phyloP scores from a whole-genome alignment of 2,888 invertebrate genomes.

The Exephanes ischioxanthus region DNA sequence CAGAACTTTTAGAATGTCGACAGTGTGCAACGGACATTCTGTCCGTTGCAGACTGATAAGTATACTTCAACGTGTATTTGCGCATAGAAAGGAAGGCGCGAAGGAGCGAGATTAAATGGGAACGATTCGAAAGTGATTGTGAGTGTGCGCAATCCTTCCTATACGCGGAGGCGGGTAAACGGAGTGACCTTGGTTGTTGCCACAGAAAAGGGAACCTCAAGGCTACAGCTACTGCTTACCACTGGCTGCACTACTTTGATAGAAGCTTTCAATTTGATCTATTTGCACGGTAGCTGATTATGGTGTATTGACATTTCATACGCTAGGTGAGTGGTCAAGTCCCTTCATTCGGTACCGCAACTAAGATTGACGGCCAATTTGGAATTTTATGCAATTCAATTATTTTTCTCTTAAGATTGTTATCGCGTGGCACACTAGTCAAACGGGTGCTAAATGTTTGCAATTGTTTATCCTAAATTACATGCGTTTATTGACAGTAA shows the following conservation, averaged over 20 bases:
- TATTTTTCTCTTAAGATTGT: neutral
- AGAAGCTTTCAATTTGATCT: constrained; percentile 52
- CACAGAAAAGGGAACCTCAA: constrained; percentile 73
- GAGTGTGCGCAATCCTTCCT: constrained; percentile 63
- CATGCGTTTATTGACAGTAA: too few species aligned
- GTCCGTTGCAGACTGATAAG: constrained; percentile 4
- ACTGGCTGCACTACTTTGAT: constrained; percentile 41
- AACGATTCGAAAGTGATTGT: constrained; percentile 78
- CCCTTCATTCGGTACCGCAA: neutral
- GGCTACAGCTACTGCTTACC: constrained; percentile 72
- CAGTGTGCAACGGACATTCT: constrained; percentile 17
- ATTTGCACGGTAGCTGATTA: constrained; percentile 57
- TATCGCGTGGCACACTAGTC: too few species aligned
- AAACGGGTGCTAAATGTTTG: too few species aligned
- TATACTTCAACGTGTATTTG: constrained; percentile 42
- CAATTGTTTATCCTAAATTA: too few species aligned
- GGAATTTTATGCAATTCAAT: neutral
- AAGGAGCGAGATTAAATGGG: constrained; percentile 56
- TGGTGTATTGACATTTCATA: constrained; percentile 5
- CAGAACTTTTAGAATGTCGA: constrained; percentile 32
- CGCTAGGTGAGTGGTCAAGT: neutral
- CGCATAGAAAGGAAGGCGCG: constrained; percentile 10
- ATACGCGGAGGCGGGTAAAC: constrained; percentile 74
- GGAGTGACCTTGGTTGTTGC: constrained; percentile 77
- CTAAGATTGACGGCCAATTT: neutral